Evolutionary conservation across 2,888 invertebrate species (phyloP), one percentile per base, ranked within the genome.

Genomic region (Sinohyriopsis cumingii): DNA sequence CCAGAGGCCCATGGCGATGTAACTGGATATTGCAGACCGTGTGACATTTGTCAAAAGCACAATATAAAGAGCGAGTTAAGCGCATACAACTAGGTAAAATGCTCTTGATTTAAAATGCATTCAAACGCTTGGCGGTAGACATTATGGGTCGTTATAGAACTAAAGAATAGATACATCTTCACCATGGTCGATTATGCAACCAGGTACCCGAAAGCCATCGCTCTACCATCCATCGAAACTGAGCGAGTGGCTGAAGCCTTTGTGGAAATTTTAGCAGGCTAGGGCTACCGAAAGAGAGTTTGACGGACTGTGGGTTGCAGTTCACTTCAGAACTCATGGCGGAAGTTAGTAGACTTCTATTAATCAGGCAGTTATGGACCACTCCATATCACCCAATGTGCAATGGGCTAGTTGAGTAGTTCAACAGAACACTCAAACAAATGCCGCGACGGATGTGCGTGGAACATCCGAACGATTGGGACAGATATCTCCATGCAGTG

Each of bases 301-400:
- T 78, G 19, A 74, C 67, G 19, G 76, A 78, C 59, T 53, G 65
- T 71, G n/a, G n/a, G 68, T 69, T 55, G 4, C 79, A 79, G 53
- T 80, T 81, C 59, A 81, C 78, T 0, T 74, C 76, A n/a, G 62
- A 69, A n/a, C 33, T 79, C n/a, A 77, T 80, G 71, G 65, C 61
- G 22, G 75, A 76, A 57, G 65, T 81, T 24, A 68, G 65, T 57
- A 65, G 75, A 54, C 59, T 79, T 53, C 59, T 75, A 12, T 66
- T 71, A 1, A 67, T 80, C 9, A 69, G 62, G 25, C 72, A 76
- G 22, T 24, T 77, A 3, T 60, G 61, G 1, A 76, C 79, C 22
- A 73, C 71, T 2, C 72, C 77, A 18, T 77, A 79, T 55, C 76
- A 82, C 67, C 75, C 78, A 7, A 59, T 68, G 64, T 70, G 65